Conservation (phyloP, 2,797 vertebrate genomes). For the Apogon hyalosoma region DNA sequence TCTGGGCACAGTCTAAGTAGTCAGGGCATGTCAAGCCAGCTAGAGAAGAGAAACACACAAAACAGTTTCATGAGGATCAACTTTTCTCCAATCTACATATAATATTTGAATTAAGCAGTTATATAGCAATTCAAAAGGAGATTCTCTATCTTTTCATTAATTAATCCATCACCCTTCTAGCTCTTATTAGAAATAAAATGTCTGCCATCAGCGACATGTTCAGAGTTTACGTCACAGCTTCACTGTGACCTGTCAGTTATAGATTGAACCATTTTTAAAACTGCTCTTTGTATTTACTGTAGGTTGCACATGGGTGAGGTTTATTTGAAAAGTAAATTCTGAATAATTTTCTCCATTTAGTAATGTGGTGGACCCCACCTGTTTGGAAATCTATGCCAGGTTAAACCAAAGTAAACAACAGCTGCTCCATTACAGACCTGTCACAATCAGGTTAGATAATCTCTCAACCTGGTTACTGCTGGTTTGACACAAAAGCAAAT, state of each 20-base stretch:
- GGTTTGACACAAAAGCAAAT: slow-evolving; percentile 19
- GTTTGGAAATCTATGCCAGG: slow-evolving; percentile 9
- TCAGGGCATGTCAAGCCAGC: slow-evolving; percentile 80
- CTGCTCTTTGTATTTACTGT: background rate
- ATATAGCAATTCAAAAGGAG: background rate
- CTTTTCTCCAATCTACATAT: no score
- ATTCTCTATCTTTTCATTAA: slow-evolving; percentile 1
- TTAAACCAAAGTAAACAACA: slow-evolving; percentile 42
- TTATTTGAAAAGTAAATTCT: slow-evolving; percentile 1
- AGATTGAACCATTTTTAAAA: background rate
- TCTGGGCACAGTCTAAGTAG: slow-evolving; percentile 84
- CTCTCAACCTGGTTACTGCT: slow-evolving; percentile 47
- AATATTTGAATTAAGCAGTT: slow-evolving; percentile 7
- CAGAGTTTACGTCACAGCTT: slow-evolving; percentile 18
- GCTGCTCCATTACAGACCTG: slow-evolving; percentile 12
- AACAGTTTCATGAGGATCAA: slow-evolving; percentile 14
- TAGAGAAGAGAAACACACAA: slow-evolving; percentile 26
- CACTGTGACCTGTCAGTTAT: no score
- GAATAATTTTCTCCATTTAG: background rate
- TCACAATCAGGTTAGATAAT: slow-evolving; percentile 45
- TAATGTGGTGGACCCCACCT: slow-evolving; percentile 16
- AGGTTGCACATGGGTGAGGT: background rate
- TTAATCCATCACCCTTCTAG: slow-evolving; percentile 5
- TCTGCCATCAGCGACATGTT: slow-evolving; percentile 13
- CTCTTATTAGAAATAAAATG: slow-evolving; percentile 19